Percentiles rank a stretch among this genome's conserved stretches.
phyloP scores from a whole-genome alignment of 2,113 vertebrate species.

The Pseudorhombus dupliciocellatus region DNA sequence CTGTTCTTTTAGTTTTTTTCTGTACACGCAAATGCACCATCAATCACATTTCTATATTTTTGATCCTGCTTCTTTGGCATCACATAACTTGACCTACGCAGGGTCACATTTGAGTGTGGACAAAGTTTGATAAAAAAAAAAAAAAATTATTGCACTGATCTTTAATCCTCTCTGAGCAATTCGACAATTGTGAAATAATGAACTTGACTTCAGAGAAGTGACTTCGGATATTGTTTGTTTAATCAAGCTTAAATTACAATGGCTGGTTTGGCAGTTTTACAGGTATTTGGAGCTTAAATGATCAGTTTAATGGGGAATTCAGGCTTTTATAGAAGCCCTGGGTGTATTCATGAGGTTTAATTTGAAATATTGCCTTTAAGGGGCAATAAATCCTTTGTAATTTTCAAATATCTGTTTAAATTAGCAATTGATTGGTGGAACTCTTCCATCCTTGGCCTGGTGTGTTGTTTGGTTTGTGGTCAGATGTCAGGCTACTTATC shows the following conservation, averaged over 20 bases:
- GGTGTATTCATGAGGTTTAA: neutral
- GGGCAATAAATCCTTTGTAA: neutral
- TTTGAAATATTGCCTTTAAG: neutral
- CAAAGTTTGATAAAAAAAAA: no score
- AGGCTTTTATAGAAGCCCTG: neutral
- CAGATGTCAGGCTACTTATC: conserved; percentile 19
- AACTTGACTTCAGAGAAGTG: neutral
- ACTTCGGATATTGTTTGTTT: neutral
- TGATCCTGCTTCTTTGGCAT: neutral
- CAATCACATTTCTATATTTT: neutral
- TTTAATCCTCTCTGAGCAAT: neutral
- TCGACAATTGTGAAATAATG: neutral
- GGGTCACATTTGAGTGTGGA: neutral
- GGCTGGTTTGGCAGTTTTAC: neutral
- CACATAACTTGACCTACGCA: no score
- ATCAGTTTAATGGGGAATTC: conserved; percentile 1
- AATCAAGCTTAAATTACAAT: neutral
- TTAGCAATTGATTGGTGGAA: conserved; percentile 3
- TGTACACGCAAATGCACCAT: neutral
- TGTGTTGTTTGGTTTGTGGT: conserved; percentile 12
- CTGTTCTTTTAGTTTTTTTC: conserved; percentile 1
- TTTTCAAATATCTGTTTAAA: neutral
- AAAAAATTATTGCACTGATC: neutral
- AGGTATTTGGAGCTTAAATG: neutral
- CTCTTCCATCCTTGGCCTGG: neutral